Percentiles rank a stretch among this genome's conserved stretches.
phyloP scores from a whole-genome alignment of 1,140 invertebrate species.

The Druon quercuslanigerum region DNA sequence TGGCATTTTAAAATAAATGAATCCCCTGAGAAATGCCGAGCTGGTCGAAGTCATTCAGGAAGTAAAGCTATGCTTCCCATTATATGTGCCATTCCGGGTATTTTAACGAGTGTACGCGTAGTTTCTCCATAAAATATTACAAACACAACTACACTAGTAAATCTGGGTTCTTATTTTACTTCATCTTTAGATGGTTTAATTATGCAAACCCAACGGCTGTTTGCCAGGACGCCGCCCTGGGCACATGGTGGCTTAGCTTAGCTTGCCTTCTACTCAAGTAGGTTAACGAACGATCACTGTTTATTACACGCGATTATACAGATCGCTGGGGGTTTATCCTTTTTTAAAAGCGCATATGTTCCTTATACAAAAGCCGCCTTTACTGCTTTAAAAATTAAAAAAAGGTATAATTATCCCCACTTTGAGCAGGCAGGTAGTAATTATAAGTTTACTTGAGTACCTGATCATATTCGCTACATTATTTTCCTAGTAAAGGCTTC shows the following conservation, averaged over 20 bases:
- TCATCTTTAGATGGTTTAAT: conserved; percentile 31
- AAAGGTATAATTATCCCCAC: conserved; percentile 15
- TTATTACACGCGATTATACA: conserved; percentile 39
- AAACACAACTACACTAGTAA: conserved; percentile 4
- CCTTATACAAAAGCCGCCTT: not conserved
- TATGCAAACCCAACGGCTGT: conserved; percentile 13
- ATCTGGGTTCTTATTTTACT: conserved; percentile 3
- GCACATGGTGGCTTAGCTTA: conserved; percentile 25
- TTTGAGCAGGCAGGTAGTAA: not conserved
- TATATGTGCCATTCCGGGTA: conserved; percentile 15
- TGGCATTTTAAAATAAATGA: not conserved
- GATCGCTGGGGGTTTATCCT: conserved; percentile 22
- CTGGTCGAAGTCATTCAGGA: conserved; percentile 41
- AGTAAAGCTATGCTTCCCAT: conserved; percentile 36
- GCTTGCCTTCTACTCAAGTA: conserved; percentile 36
- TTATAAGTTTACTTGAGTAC: not conserved
- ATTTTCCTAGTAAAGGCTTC: no score
- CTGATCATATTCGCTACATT: no score
- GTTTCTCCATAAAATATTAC: conserved; percentile 41
- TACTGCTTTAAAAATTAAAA: not conserved
- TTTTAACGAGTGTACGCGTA: not conserved
- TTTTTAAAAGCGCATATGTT: not conserved
- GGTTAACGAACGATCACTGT: conserved; percentile 44
- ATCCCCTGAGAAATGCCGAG: conserved; percentile 37
- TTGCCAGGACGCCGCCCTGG: conserved; percentile 28